Percentiles rank a stretch among this genome's conserved stretches.
These are phyloP conservation scores for Lasioglossum pauxillum DNA, from an alignment of 2,888 invertebrate species.

Conservation along the genomic window DNA sequence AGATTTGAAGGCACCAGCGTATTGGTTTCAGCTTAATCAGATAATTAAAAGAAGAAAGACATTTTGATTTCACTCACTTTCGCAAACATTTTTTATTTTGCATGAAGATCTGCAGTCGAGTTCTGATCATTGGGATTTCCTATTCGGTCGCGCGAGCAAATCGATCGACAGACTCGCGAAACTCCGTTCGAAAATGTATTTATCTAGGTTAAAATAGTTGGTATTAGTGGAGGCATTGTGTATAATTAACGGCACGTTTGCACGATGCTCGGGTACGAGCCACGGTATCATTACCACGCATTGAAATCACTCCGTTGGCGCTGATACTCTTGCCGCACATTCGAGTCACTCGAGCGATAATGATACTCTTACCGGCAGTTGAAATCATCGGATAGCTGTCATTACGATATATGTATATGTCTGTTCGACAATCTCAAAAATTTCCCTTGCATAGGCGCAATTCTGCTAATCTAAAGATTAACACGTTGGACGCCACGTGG, in stretches of 20 bases:
- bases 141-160: not conserved
- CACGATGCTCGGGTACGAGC: not conserved
- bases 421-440: not conserved
- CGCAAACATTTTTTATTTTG: no score
- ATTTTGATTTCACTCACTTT: no score
- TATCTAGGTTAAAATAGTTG: slow-evolving; percentile 3
- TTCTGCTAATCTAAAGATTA: no score
- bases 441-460: no score
- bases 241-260: slow-evolving; percentile 1
- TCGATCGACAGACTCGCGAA: not conserved
- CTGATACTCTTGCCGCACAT: not conserved
- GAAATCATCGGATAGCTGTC: not conserved
- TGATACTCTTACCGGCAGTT: not conserved
- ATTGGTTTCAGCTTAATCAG: no score
- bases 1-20: no score
- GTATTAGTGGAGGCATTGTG: not conserved
- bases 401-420: no score
- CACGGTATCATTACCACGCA: not conserved
- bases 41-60: no score
- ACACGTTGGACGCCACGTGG: no score
- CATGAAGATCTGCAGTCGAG: no score
- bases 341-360: not conserved
- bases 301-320: slow-evolving; percentile 3
- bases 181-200: not conserved
- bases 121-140: not conserved